A percentile compares a stretch with the other conserved stretches of the same genome.
Conservation (phyloP, 2,888 invertebrate genomes). For the Tetragnatha montana region DNA sequence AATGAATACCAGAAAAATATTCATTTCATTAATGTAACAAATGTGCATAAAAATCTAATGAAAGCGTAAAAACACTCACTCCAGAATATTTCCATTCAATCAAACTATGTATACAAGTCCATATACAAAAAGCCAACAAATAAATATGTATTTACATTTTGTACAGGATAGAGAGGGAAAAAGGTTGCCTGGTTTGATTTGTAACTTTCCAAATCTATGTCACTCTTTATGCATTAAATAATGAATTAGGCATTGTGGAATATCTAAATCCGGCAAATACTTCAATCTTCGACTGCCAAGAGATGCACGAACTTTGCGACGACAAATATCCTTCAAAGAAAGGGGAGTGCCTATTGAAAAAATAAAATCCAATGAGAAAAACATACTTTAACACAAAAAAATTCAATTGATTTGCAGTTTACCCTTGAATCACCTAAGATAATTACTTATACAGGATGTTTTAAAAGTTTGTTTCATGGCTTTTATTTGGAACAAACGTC, state of each 20-base stretch:
- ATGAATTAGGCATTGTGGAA: constrained; percentile 32
- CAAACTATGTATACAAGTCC: too few species aligned
- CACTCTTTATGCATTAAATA: constrained; percentile 48
- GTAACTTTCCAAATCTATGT: background rate
- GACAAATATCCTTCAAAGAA: constrained; percentile 51
- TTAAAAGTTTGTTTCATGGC: too few species aligned
- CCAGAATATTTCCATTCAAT: too few species aligned
- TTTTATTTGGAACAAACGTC: too few species aligned
- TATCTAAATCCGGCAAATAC: constrained; percentile 27
- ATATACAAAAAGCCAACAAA: too few species aligned
- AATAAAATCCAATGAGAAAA: background rate
- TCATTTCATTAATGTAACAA: too few species aligned
- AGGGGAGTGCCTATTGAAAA: constrained; percentile 33
- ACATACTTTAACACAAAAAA: background rate
- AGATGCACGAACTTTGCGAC: constrained; percentile 44
- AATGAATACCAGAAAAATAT: too few species aligned
- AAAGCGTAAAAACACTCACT: too few species aligned
- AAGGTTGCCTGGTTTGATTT: background rate
- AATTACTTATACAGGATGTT: background rate
- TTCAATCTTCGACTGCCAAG: constrained; percentile 49
- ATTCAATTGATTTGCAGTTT: background rate
- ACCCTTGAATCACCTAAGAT: background rate
- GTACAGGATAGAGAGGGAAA: background rate
- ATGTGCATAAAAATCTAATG: too few species aligned
- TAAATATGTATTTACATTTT: too few species aligned